Percentiles rank a stretch among this genome's conserved stretches.
Conservation (phyloP, 2,113 vertebrate species). For the Pteropus alecto region DNA sequence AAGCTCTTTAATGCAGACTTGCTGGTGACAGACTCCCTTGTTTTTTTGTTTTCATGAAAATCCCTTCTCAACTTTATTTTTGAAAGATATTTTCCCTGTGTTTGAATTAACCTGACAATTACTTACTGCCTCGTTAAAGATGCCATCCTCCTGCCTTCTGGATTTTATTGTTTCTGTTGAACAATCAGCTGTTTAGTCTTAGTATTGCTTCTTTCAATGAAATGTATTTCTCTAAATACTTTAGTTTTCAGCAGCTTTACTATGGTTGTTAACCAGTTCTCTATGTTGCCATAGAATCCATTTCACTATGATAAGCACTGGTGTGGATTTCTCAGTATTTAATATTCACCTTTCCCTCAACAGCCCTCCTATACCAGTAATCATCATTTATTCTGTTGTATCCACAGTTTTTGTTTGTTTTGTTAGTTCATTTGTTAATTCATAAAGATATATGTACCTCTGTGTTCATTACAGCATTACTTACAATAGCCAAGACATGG, state of each 20-base stretch:
- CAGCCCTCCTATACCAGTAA: neutral
- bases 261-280: neutral
- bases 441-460: neutral
- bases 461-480: neutral
- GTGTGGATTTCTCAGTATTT: neutral
- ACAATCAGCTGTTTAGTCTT: neutral
- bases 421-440: neutral
- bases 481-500: neutral
- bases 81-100: neutral
- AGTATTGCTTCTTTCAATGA: neutral
- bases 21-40: neutral
- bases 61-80: neutral
- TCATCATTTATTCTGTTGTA: neutral
- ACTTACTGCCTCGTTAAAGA: neutral
- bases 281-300: neutral
- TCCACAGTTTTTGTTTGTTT: neutral
- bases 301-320: neutral
- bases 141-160: neutral
- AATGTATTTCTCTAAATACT: neutral
- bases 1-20: neutral
- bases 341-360: neutral
- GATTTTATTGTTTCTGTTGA: neutral
- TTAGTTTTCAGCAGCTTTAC: neutral
- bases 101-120: slow-evolving; percentile 28
- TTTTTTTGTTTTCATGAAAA: slow-evolving; percentile 9